Percentiles rank a stretch among this genome's conserved stretches.
These are phyloP conservation scores for Leontopithecus rosalia DNA, from an alignment of 2,797 vertebrate species.

Conservation along the genomic window DNA sequence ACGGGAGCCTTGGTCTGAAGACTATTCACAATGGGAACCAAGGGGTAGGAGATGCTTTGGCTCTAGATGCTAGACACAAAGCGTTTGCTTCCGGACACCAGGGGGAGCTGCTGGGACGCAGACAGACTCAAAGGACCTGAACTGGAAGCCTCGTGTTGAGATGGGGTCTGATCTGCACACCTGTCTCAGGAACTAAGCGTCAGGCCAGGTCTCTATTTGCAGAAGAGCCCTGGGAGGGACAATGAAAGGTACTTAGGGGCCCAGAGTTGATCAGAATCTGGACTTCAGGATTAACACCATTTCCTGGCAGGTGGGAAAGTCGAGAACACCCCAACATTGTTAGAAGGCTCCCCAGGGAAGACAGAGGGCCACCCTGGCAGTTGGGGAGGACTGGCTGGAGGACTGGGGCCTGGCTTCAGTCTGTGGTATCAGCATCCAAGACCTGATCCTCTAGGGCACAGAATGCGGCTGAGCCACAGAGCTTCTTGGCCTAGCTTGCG, in stretches of 20 bases:
- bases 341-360: background rate
- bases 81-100: background rate
- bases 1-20: background rate
- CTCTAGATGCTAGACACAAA: background rate
- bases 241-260: background rate
- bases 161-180: background rate
- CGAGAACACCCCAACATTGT: background rate
- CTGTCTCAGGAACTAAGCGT: fast-evolving
- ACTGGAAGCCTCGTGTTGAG: background rate
- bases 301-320: background rate
- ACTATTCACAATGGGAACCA: too few species aligned
- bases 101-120: background rate
- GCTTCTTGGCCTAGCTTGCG: background rate
- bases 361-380: background rate
- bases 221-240: background rate
- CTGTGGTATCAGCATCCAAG: background rate
- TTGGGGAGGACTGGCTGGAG: background rate
- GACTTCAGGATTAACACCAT: background rate
- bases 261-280: background rate
- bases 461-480: background rate
- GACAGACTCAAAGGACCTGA: background rate
- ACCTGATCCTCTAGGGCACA: background rate
- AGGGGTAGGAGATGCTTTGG: background rate
- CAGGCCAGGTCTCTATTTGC: background rate
- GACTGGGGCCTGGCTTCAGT: background rate